A percentile compares a stretch with the other conserved stretches of the same genome.
These are phyloP conservation scores for Hucho hucho DNA, from an alignment of 2,113 vertebrate species.

Conservation along the genomic window DNA sequence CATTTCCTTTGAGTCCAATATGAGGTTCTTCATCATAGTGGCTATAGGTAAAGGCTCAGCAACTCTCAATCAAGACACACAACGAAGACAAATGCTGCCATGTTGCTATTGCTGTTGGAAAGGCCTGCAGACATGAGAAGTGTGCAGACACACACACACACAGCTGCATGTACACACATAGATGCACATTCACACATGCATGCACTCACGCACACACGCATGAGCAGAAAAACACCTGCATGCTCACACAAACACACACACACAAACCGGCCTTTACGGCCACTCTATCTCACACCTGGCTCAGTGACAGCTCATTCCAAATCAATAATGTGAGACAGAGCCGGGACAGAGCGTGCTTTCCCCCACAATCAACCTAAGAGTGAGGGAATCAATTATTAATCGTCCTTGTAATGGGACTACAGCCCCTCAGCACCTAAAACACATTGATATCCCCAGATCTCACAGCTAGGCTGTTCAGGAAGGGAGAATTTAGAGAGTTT, in stretches of 20 bases:
- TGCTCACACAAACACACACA: neutral
- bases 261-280: neutral
- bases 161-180: neutral
- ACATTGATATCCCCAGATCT: conserved; percentile 48
- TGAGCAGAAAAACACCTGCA: neutral
- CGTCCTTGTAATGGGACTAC: conserved; percentile 51
- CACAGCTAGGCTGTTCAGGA: neutral
- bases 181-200: neutral
- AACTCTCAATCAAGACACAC: neutral
- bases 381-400: conserved; percentile 62
- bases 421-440: conserved; percentile 41
- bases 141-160: neutral
- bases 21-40: conserved; percentile 23
- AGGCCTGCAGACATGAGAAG: neutral
- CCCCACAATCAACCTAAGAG: neutral
- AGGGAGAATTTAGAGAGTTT: conserved; percentile 3
- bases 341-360: neutral
- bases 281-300: conserved; percentile 14
- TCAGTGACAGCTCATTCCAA: conserved; percentile 3
- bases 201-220: neutral
- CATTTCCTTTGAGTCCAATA: conserved; percentile 7
- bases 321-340: conserved; percentile 22
- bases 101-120: neutral
- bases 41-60: neutral
- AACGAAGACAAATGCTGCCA: neutral